A percentile compares a stretch with the other conserved stretches of the same genome.
These are phyloP conservation scores for Columba guinea DNA, from an alignment of 2,797 vertebrate species.

Conservation along the genomic window DNA sequence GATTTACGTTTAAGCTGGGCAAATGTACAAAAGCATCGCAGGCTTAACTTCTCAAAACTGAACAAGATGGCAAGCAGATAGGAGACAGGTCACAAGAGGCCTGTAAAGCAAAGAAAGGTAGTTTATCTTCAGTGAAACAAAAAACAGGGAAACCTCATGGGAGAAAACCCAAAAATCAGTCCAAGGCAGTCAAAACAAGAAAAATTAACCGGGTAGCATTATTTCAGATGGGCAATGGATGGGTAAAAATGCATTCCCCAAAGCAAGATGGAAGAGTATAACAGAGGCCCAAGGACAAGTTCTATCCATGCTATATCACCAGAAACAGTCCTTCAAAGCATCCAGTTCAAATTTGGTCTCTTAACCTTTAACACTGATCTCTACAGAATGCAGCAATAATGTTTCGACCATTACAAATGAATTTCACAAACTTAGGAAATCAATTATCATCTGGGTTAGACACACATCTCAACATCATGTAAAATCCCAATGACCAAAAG, in stretches of 20 bases:
- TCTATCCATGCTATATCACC: accelerated
- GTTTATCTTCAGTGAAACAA: not conserved
- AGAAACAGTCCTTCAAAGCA: not conserved
- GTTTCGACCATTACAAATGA: not conserved
- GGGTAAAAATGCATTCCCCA: not conserved
- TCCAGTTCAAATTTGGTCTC: not conserved
- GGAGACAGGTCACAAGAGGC: not conserved
- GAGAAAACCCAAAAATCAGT: not conserved
- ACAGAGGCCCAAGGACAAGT: not conserved
- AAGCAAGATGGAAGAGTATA: not conserved
- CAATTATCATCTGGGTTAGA: not conserved
- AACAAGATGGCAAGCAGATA: not conserved
- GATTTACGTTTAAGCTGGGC: not conserved
- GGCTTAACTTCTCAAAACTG: not conserved
- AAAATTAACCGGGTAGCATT: not conserved
- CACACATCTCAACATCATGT: not conserved
- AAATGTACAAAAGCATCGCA: not conserved
- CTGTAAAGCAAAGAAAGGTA: not conserved
- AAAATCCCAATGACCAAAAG: not conserved
- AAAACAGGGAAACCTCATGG: not conserved
- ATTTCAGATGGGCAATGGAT: not conserved
- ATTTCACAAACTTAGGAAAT: not conserved
- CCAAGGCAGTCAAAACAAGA: not conserved
- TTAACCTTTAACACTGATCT: not conserved
- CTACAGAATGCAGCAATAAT: not conserved